Evolutionary conservation across 2,888 invertebrate genomes (phyloP).

Genomic region (Xylota segnis): DNA sequence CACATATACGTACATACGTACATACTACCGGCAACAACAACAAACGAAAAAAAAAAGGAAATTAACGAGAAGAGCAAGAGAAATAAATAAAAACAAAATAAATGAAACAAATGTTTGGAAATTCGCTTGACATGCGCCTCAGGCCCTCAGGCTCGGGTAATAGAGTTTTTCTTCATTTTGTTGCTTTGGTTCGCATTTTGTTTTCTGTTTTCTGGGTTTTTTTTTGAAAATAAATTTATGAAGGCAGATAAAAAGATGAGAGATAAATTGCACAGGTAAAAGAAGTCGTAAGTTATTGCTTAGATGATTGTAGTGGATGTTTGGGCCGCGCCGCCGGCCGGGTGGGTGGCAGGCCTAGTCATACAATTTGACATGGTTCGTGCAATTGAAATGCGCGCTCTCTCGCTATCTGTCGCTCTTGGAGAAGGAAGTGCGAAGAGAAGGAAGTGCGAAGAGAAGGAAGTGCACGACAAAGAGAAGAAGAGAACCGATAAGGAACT

Average conservation of each 20-base stretch:
- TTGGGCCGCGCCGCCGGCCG: too few species aligned
- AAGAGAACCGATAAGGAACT: not conserved
- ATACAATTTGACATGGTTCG: slow-evolving; percentile 5
- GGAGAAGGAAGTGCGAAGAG: not conserved
- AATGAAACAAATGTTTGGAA: slow-evolving; percentile 66
- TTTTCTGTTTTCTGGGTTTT: too few species aligned
- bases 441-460: not conserved
- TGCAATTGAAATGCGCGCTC: not conserved
- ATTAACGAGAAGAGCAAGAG: slow-evolving; percentile 52
- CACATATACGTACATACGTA: slow-evolving; percentile 19
- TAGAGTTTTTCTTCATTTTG: slow-evolving; percentile 60
- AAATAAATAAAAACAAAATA: slow-evolving; percentile 50
- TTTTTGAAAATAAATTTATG: slow-evolving; percentile 66
- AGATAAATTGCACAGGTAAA: slow-evolving; percentile 71
- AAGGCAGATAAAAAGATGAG: slow-evolving; percentile 64
- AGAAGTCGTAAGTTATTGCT: slow-evolving; percentile 72
- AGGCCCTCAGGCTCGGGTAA: slow-evolving; percentile 36
- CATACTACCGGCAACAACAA: slow-evolving; percentile 45
- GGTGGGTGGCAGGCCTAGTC: slow-evolving; percentile 1
- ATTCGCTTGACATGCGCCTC: slow-evolving; percentile 75
- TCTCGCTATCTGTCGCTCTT: too few species aligned
- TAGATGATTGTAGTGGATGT: slow-evolving; percentile 48
- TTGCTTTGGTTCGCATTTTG: slow-evolving; percentile 11
- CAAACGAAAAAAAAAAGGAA: slow-evolving; percentile 45
- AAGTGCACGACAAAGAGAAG: not conserved